Evolutionary conservation across 2,113 vertebrate species (phyloP), one percentile per base, ranked within the genome.

Genomic region (Albula glossodonta): DNA sequence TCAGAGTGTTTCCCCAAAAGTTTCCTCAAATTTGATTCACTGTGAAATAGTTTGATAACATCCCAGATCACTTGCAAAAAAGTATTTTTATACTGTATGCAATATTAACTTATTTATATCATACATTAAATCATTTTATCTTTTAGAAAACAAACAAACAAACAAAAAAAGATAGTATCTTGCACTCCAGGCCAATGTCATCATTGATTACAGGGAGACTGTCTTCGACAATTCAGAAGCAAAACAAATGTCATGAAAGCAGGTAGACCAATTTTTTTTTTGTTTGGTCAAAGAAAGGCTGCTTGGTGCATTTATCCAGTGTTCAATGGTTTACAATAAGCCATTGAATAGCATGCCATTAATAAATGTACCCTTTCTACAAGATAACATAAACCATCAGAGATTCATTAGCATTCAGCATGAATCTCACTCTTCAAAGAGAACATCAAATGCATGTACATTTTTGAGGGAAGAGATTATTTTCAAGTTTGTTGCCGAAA

Each of bases 371-470:
- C n/a, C 22, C 51, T 81, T 81, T 81, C 57, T 60, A 81, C 52
- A 63, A 78, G 78, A 70, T 4, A 9, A 15, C 81, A 82, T 56
- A 15, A 86, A 53, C 85, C 51, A 53, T 78, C 53, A 22, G 12
- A 66, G 41, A 51, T 51, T 53, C 41, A 83, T 80, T 80, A 56
- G 9, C 49, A 87, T 87, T 80, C 52, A 80, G 56, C 48, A 80
- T 77, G 49, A 10, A 84, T 84, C 8, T 41, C 80, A 57, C 82
- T 15, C 56, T 66, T 79, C 77, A 84, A 80, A 80, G 52, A 83
- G 53, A 83, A 87, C 53, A 80, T 66, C 48, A 51, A 87, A 78
- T 80, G 51, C 41, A 80, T 78, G 48, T 48, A n/a, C 25, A 60
- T 79, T 57, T 85, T 56, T 31, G 12, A 15, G 3, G 1, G 9